Base-by-base conservation (phyloP, 1,140 invertebrate species). In the Eulimnadia texana region DNA sequence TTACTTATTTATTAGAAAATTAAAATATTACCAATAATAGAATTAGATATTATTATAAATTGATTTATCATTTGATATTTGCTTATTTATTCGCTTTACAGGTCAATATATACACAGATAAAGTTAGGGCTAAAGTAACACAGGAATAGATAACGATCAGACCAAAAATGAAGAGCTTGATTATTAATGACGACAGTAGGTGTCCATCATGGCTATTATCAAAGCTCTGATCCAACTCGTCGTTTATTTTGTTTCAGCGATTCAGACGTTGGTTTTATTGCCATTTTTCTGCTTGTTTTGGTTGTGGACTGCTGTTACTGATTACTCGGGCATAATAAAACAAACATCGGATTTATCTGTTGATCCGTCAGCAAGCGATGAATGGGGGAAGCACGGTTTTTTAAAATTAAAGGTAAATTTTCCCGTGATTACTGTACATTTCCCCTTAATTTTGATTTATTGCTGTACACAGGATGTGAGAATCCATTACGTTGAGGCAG, bases 401-500 rank as follows among this genome's bases (percentile, higher is more conserved):
- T 25, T n/a, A 29, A 9, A 27, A 54, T 27, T 54, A 13, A 22
- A 61, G 29, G 60, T 50, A 24, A 19, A 22, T 6, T 51, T 51
- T 25, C 51, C 51, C 6, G 20, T 28, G 1, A 60, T 60, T 25
- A 6, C 25, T 0, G 23, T 52, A 1, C 58, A 22, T 19, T 24
- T 24, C 27, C 20, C 47, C 20, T 53, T 59, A 42, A 10, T 27
- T 10, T 11, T 53, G 3, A 25, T 24, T 22, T 6, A 20, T 20
- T 52, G n/a, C n/a, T n/a, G n/a, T n/a, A n/a, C n/a, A n/a, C 67
- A 86, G 84, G 78, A 79, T 24, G 75, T 83, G 16, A 85, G 84
- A 72, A 78, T 88, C 25, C 85, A 88, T 74, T 88, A 86, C 68
- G 83, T 88, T 1, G 83, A 85, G 72, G 70, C 77, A 16, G 85